Conservation (phyloP, 2,797 vertebrate genomes). For the Poeciliopsis gracilis region DNA sequence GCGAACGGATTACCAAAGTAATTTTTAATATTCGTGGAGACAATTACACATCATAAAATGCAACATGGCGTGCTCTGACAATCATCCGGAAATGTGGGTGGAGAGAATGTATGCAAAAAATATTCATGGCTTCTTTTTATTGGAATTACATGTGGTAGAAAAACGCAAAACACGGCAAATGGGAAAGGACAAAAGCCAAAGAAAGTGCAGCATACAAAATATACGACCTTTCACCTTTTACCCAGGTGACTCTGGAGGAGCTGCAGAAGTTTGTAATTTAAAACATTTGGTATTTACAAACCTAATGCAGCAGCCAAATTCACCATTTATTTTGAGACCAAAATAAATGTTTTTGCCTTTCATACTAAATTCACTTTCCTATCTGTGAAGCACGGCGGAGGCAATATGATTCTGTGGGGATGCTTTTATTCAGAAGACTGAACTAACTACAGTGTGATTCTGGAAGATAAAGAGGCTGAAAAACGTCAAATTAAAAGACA, state of each 20-base stretch:
- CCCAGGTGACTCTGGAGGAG: background rate
- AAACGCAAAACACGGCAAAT: background rate
- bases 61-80: constrained; percentile 62
- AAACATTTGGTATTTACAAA: too few species aligned
- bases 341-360: background rate
- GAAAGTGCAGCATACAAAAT: background rate
- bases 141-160: background rate
- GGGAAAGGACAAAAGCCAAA: background rate
- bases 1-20: constrained; percentile 77
- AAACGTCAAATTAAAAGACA: background rate
- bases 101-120: background rate
- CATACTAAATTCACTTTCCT: background rate
- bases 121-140: background rate
- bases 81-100: constrained; percentile 53
- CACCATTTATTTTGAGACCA: background rate
- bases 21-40: constrained; percentile 76
- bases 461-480: background rate
- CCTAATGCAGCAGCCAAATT: too few species aligned
- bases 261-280: background rate
- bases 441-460: background rate
- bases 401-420: background rate
- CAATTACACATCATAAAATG: constrained; percentile 73
- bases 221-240: too few species aligned
- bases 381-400: background rate
- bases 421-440: background rate